Evolutionary conservation across 2,797 vertebrate genomes (phyloP).

Genomic region (Urocyon cinereoargenteus): DNA sequence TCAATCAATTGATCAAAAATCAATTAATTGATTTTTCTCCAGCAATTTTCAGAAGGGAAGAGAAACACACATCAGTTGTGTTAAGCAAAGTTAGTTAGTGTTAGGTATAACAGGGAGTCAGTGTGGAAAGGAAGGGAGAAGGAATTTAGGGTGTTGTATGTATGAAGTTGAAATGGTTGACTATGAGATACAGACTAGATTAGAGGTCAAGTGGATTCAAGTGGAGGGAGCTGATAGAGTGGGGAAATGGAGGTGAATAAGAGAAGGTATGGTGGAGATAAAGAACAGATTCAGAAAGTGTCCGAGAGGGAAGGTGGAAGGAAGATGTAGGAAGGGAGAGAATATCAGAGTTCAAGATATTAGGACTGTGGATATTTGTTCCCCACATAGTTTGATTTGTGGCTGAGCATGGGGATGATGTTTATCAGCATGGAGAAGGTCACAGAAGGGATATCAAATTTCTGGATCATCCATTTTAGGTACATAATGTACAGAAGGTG

Average conservation of each 20-base stretch:
- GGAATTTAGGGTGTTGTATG: background rate
- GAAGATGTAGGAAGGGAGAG: background rate
- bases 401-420: background rate
- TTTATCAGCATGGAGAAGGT: background rate
- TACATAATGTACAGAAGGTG: background rate
- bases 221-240: background rate
- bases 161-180: background rate
- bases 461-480: background rate
- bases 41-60: background rate
- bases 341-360: background rate
- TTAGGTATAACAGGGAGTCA: background rate
- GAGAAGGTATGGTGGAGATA: background rate
- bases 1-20: background rate
- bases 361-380: background rate
- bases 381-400: conserved; percentile 25
- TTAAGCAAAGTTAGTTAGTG: background rate
- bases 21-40: background rate
- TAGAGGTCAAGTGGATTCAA: background rate
- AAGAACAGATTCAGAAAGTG: background rate
- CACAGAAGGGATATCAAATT: background rate
- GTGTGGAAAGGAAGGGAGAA: background rate
- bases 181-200: background rate
- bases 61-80: background rate
- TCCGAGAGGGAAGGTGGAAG: background rate
- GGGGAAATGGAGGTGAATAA: background rate